A percentile compares a stretch with the other conserved stretches of the same genome.
Conservation (phyloP, 2,888 invertebrate genomes). For the Synanthedon vespiformis region DNA sequence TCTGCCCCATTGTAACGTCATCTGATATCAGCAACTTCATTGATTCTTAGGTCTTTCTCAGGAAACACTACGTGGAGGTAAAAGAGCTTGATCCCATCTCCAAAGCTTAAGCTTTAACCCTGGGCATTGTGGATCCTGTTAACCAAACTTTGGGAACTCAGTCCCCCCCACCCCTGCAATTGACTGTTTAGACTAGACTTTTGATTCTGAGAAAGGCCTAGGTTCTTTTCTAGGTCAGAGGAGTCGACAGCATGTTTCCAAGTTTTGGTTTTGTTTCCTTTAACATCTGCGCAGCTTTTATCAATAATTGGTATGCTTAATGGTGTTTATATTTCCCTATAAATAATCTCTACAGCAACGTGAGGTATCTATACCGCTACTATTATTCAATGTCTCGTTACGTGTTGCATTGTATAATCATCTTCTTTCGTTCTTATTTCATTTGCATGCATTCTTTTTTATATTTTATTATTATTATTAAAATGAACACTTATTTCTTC, state of each 20-base stretch:
- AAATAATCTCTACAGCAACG: not conserved
- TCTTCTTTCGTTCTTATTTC: not conserved
- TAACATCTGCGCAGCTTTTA: slow-evolving; percentile 50
- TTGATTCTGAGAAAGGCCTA: slow-evolving; percentile 67
- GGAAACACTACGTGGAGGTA: slow-evolving; percentile 64
- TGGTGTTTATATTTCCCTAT: not conserved
- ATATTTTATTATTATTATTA: no score
- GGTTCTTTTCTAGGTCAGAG: slow-evolving; percentile 63
- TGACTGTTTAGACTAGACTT: slow-evolving; percentile 10
- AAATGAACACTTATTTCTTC: no score
- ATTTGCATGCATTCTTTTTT: not conserved
- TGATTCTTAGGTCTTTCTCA: slow-evolving; percentile 71
- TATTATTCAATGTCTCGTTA: not conserved
- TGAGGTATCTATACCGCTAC: not conserved
- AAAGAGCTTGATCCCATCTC: slow-evolving; percentile 51
- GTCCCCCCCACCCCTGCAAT: slow-evolving; percentile 8
- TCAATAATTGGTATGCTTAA: slow-evolving; percentile 16
- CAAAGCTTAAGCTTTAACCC: slow-evolving; percentile 58
- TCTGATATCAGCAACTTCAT: slow-evolving; percentile 61
- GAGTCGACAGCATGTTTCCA: slow-evolving; percentile 66
- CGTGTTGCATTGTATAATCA: not conserved
- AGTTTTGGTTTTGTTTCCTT: slow-evolving; percentile 63
- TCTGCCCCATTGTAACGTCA: slow-evolving; percentile 36
- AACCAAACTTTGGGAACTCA: slow-evolving; percentile 63
- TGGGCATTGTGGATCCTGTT: slow-evolving; percentile 46